Evolutionary conservation across 1,140 invertebrate species (phyloP).

Genomic region (Penaeus japonicus): DNA sequence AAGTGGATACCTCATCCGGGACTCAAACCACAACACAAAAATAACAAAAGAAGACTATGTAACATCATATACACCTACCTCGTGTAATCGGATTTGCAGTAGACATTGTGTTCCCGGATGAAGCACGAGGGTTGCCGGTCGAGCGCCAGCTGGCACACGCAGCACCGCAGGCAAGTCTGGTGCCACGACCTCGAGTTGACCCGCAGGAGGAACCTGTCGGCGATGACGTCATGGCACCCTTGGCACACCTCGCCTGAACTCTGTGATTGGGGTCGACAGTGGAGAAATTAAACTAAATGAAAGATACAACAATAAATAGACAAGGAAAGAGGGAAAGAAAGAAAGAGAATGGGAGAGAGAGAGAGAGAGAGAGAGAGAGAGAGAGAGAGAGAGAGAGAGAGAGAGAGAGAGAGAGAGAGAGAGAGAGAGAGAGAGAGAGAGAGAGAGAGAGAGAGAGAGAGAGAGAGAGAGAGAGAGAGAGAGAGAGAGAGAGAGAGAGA

Average conservation of each 20-base stretch:
- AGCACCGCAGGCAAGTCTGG: slow-evolving; percentile 82
- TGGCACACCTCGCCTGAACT: slow-evolving; percentile 40
- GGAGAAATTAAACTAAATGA: too few species aligned
- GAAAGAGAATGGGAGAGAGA: too few species aligned
- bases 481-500: too few species aligned
- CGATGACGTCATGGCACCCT: slow-evolving; percentile 43
- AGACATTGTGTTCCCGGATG: slow-evolving; percentile 82
- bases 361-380: too few species aligned
- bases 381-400: too few species aligned
- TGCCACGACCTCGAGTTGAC: slow-evolving; percentile 85
- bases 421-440: too few species aligned
- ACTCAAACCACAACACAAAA: neutral
- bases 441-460: too few species aligned
- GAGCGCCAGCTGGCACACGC: slow-evolving; percentile 82
- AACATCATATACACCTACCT: slow-evolving; percentile 73
- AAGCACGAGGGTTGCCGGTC: slow-evolving; percentile 87
- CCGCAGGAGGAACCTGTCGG: slow-evolving; percentile 81
- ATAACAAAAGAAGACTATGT: neutral
- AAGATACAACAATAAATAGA: too few species aligned
- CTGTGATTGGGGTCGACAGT: neutral
- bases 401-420: too few species aligned
- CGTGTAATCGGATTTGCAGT: slow-evolving; percentile 88
- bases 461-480: too few species aligned
- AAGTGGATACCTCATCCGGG: too few species aligned
- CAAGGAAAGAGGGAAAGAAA: too few species aligned